phyloP scores from a whole-genome alignment of 2,113 vertebrate species.

The Rhagologus leucostigma region DNA sequence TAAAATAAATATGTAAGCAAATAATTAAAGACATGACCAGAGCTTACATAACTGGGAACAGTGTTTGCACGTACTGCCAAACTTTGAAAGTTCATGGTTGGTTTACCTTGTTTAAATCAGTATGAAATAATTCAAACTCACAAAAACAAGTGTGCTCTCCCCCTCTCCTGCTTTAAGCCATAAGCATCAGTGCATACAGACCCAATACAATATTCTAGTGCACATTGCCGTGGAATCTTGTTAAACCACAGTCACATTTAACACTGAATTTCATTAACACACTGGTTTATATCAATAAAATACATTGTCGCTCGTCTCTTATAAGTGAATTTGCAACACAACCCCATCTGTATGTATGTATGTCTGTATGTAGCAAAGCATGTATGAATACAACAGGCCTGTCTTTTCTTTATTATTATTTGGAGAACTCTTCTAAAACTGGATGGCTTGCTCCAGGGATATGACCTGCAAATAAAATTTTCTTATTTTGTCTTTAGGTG shows the following conservation, averaged over 20 bases:
- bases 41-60: neutral
- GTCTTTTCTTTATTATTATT: neutral
- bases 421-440: neutral
- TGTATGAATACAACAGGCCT: neutral
- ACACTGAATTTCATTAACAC: neutral
- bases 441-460: neutral
- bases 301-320: accelerated
- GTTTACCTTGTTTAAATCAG: neutral
- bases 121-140: neutral
- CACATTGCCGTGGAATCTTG: accelerated
- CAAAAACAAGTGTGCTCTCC: neutral
- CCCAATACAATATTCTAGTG: too few species aligned
- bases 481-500: neutral
- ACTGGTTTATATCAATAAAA: neutral
- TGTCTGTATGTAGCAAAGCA: neutral
- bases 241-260: neutral
- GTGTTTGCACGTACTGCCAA: neutral
- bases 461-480: neutral
- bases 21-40: neutral
- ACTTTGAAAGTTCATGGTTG: neutral
- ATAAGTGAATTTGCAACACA: neutral
- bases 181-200: neutral
- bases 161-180: neutral
- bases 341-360: too few species aligned
- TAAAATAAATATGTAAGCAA: neutral